Evolutionary conservation across 2,113 vertebrate species (phyloP), one percentile per base, ranked within the genome.

Genomic region (Lagopus muta): DNA sequence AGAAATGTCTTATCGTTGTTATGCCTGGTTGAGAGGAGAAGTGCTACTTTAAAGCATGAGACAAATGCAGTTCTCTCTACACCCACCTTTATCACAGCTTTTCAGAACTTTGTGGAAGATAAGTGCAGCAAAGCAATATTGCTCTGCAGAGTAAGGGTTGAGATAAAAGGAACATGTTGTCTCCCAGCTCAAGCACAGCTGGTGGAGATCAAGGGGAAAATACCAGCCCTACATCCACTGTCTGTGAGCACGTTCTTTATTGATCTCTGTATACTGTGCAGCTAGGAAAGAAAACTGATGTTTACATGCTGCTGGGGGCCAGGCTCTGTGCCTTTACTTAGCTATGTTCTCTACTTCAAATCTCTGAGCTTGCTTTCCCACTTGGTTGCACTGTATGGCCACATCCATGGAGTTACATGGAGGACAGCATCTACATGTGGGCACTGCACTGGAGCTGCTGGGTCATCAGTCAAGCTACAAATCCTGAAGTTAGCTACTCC

Each of bases 1-100:
- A 99, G 97, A 97, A 99, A 99, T 34, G 98, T 99, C 96, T 99
- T 99, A 94, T 99, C 98, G 21, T 98, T 98, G 97, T 99, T 99
- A 95, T 99, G 98, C 99, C 99, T 99, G 91, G 61, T 52, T 90
- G 83, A 84, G 52, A 92, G 74, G 11, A 10, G 7, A 10, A 8
- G 38, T 32, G 2, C 2, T 3, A 24, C 13, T 85, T 81, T 67
- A 8, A 88, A 64, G 79, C 50, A 52, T 72, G 34, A 84, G 25
- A 45, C 3, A 74, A 57, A 89, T 94, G 90, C 20, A 83, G 47
- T 72, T 88, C 40, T 76, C 19, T 73, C 42, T 50, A 55, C 52
- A 47, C 45, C 43, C 40, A 72, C 50, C 48, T 95, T 94, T 76
- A 50, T 86, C 72, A 69, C 43, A 79, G 45, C 13, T 58, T 88